phyloP scores from a whole-genome alignment of 2,113 vertebrate species.

The Atlantisia rogersi region DNA sequence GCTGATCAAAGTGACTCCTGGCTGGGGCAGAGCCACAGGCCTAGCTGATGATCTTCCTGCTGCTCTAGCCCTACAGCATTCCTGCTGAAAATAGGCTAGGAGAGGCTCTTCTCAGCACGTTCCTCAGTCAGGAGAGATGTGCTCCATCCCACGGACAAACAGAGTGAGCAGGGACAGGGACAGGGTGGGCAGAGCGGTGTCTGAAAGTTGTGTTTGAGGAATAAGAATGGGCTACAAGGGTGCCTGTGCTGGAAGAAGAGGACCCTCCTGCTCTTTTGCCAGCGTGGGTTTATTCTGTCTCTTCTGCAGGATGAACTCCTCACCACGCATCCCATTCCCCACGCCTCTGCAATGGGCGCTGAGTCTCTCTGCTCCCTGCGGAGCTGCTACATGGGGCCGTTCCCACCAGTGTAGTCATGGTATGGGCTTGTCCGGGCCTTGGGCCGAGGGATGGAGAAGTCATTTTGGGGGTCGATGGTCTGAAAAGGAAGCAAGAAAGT shows the following conservation, averaged over 20 bases:
- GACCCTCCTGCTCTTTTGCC: neutral
- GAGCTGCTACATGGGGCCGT: conserved; percentile 32
- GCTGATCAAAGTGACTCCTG: neutral
- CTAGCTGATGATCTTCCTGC: neutral
- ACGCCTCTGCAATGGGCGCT: neutral
- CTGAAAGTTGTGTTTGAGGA: neutral
- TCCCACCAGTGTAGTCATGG: conserved; percentile 61
- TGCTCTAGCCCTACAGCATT: conserved; percentile 9
- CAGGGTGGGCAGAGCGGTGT: neutral
- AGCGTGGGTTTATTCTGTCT: neutral
- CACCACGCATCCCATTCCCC: neutral
- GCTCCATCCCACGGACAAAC: neutral
- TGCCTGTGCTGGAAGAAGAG: neutral
- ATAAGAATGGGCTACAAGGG: neutral
- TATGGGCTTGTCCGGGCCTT: conserved; percentile 60
- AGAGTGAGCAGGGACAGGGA: neutral
- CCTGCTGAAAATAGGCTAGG: conserved; percentile 16
- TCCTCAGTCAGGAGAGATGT: neutral
- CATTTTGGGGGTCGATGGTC: conserved; percentile 20
- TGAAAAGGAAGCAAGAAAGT: conserved; percentile 40
- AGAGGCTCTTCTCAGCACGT: neutral
- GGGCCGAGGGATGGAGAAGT: conserved; percentile 73
- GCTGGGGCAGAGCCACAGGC: neutral
- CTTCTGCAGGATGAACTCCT: neutral
- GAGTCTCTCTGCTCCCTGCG: neutral